Evolutionary conservation across 2,797 vertebrate genomes (phyloP).

Genomic region (Glyptemys insculpta): DNA sequence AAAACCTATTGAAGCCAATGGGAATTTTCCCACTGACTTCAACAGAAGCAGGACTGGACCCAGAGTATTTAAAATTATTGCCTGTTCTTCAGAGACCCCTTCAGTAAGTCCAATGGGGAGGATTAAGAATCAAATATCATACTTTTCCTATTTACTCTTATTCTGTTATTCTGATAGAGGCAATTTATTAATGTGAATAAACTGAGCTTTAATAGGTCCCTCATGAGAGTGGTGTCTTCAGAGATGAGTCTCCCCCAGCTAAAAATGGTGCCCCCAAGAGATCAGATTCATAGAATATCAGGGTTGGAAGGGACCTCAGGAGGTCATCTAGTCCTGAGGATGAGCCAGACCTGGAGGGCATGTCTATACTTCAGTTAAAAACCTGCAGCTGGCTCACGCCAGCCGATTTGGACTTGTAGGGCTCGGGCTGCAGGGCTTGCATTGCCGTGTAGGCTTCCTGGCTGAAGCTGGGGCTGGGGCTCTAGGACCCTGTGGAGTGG

Average conservation of each 20-base stretch:
- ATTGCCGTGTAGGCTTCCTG: neutral
- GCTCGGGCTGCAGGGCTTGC: neutral
- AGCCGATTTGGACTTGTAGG: neutral
- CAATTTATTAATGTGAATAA: neutral
- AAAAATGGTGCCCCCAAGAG: neutral
- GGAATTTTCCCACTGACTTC: neutral
- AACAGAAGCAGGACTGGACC: rapidly evolving
- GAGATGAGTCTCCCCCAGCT: constrained; percentile 1
- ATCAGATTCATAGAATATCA: neutral
- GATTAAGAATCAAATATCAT: neutral
- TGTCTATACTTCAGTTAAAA: neutral
- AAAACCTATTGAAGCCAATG: neutral
- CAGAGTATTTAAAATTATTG: neutral
- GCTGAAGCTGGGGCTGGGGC: neutral
- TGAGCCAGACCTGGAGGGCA: constrained; percentile 19
- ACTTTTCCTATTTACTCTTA: neutral
- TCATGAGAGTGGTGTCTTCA: neutral
- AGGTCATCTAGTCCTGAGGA: neutral
- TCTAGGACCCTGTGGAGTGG: neutral
- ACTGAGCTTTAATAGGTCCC: rapidly evolving
- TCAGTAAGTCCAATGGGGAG: neutral
- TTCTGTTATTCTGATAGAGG: neutral
- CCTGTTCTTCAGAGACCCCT: neutral
- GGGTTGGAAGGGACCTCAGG: no score
- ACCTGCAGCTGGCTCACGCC: neutral